A percentile compares a stretch with the other conserved stretches of the same genome.
Conservation (phyloP, 2,888 invertebrate genomes). For the Chorisops tibialis region DNA sequence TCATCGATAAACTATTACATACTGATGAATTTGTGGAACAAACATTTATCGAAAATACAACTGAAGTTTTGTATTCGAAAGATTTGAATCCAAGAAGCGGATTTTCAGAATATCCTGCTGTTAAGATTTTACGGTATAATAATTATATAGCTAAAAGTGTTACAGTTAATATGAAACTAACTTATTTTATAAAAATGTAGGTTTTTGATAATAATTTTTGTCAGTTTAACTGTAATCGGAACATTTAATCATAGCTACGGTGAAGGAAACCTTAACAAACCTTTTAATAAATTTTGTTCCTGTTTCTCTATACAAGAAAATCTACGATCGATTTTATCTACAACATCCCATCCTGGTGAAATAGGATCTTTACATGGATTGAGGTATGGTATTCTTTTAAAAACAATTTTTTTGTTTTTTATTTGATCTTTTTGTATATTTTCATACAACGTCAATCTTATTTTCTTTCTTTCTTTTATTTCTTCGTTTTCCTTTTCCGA, state of each 20-base stretch:
- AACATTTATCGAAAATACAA: neutral
- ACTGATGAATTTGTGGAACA: neutral
- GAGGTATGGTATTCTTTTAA: no score
- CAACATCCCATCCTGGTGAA: neutral
- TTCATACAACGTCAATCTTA: no score
- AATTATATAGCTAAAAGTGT: no score
- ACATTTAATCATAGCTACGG: neutral
- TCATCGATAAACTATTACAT: neutral
- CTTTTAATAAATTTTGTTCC: neutral
- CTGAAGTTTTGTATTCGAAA: neutral
- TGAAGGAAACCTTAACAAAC: neutral
- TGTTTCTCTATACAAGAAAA: neutral
- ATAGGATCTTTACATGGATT: neutral
- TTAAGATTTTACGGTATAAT: neutral
- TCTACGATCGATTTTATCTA: neutral
- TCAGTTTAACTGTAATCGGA: neutral
- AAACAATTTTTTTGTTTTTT: no score
- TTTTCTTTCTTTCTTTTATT: no score
- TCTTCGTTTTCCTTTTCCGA: no score
- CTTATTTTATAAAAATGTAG: neutral
- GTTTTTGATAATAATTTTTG: neutral
- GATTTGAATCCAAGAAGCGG: neutral
- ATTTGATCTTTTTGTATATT: no score
- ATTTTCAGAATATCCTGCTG: neutral
- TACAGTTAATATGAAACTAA: neutral